Percentiles rank a stretch among this genome's conserved stretches.
Conservation (phyloP, 2,888 invertebrate genomes). For the Melikaiella ostensackeni region DNA sequence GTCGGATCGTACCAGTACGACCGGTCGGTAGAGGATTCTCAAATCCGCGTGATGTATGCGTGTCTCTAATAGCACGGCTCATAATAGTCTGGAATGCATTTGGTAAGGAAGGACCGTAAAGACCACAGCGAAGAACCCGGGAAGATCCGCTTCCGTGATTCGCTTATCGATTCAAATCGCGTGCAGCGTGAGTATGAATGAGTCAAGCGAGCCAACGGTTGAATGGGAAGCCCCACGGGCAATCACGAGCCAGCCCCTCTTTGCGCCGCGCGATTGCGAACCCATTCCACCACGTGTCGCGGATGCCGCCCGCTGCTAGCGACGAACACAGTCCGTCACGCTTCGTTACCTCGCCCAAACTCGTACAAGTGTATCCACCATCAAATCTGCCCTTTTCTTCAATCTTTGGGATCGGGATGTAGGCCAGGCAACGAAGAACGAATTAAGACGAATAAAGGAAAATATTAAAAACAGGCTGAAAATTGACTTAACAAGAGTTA, state of each 20-base stretch:
- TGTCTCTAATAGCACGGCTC: conserved; percentile 9
- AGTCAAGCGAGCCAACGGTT: conserved; percentile 71
- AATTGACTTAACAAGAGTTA: no score
- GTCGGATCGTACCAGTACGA: neutral
- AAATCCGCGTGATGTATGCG: conserved; percentile 7
- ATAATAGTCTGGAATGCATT: neutral
- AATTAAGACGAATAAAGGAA: no score
- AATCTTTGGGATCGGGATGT: neutral
- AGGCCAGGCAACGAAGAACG: no score
- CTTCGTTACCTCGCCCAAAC: conserved; percentile 36
- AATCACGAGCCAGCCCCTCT: conserved; percentile 61
- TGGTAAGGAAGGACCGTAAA: neutral
- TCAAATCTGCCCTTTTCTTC: conserved; percentile 29
- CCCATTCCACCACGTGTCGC: conserved; percentile 37
- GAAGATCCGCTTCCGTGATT: conserved; percentile 48
- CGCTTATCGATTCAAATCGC: conserved; percentile 76
- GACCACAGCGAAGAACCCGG: conserved; percentile 2
- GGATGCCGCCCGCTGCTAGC: conserved; percentile 8
- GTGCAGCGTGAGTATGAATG: conserved; percentile 73
- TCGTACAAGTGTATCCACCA: neutral
- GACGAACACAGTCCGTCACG: conserved; percentile 35
- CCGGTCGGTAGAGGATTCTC: conserved; percentile 1
- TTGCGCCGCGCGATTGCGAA: conserved; percentile 41
- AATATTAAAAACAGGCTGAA: no score
- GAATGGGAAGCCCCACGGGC: conserved; percentile 71